Evolutionary conservation across 1,140 invertebrate species (phyloP), one percentile per base, ranked within the genome.

Genomic region (Drosophila willistoni): DNA sequence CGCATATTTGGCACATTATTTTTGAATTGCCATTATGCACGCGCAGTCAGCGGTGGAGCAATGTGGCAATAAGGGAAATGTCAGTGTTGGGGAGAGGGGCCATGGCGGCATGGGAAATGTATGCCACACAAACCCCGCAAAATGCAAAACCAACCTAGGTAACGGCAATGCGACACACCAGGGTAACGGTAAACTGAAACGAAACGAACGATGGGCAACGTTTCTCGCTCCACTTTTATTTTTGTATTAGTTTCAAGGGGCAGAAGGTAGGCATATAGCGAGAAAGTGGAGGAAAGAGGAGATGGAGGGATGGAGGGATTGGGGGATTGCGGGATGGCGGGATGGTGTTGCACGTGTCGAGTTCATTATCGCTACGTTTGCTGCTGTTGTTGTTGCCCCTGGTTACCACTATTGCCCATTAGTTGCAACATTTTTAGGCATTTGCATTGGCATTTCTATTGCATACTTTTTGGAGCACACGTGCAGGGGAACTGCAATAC

Each of bases 1-100:
- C 81, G 84, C 84, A 87, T 84, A 80, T 87, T 87, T 81, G 81
- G 84, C 84, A 89, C 77, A 89, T 87, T 87, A 83, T 87, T 89
- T 87, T 89, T 81, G 84, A 90, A 84, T 89, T 89, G 84, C 81
- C 77, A 79, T 84, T 89, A 84, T 89, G 85, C 84, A 89, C 77
- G 84, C 85, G 80, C 68, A 19, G 29, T n/a, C 41, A 51, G 64
- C 57, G 55, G 10, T 39, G 71, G 83, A 89, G 59, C 77, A 71
- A 57, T 33, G 51, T 10, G 17, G 73, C 67, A n/a, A 19, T 36
- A 36, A 44, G 59, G 41, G 17, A 22, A 34, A 12, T 33, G 69
- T 29, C 29, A 7, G 29, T 29, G 29, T 7, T 25, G 29, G 29
- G 29, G 29, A 6, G 29, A 7, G 5, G 29, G 84, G 80, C 51